Evolutionary conservation across 2,113 vertebrate species (phyloP).

Genomic region (Myotis brandtii): DNA sequence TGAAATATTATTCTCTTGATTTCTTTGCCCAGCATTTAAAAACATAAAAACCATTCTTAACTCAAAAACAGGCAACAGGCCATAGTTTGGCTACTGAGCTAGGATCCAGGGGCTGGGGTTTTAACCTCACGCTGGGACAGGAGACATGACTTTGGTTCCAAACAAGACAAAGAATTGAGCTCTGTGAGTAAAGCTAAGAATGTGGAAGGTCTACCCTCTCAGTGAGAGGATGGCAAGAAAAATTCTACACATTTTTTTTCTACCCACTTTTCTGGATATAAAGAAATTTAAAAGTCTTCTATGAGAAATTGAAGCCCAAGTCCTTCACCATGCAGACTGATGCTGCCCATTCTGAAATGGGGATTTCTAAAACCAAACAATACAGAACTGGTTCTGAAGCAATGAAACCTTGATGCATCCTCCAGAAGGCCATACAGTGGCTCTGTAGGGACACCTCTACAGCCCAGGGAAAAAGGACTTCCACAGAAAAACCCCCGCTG

Average conservation of each 20-base stretch:
- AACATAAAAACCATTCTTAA: not conserved
- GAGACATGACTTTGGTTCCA: not conserved
- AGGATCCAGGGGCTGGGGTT: not conserved
- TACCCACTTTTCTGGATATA: not conserved
- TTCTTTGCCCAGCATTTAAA: not conserved
- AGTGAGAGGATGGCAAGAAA: not conserved
- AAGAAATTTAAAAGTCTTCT: not conserved
- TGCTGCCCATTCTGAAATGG: not conserved
- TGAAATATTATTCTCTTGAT: not conserved
- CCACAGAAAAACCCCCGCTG: not conserved
- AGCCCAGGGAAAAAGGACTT: not conserved
- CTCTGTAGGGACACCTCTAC: not conserved
- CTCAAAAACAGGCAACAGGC: not conserved
- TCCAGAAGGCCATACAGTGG: not conserved
- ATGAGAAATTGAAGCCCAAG: not conserved
- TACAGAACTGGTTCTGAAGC: not conserved
- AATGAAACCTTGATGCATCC: not conserved
- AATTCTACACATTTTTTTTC: not conserved
- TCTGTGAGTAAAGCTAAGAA: not conserved
- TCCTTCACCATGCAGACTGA: not conserved
- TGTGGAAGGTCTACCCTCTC: not conserved
- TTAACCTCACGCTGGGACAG: not conserved
- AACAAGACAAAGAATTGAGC: constrained; percentile 13
- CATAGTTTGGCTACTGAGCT: not conserved
- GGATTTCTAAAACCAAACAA: not conserved